These are phyloP conservation scores for Aphidoletes aphidimyza DNA, from an alignment of 2,888 invertebrate species.

Conservation along the genomic window DNA sequence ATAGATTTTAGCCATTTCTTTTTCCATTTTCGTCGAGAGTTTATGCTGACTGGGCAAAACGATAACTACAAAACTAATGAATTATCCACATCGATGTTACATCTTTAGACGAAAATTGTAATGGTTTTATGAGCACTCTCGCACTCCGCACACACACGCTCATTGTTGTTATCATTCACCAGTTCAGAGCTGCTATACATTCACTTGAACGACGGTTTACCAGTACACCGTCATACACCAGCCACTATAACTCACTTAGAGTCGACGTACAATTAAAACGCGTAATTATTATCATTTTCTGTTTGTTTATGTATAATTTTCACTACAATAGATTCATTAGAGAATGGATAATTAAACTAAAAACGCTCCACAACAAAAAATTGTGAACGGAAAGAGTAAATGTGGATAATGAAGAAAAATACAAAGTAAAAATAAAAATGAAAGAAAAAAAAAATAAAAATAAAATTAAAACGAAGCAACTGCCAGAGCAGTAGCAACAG, in stretches of 20 bases:
- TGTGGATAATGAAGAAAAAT: not conserved
- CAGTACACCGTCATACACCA: not conserved
- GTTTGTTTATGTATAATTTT: slow-evolving; percentile 31
- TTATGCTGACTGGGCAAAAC: not conserved
- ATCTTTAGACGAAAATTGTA: not conserved
- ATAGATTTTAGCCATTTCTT: no score
- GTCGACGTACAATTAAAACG: not conserved
- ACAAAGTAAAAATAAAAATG: not conserved
- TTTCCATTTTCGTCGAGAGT: not conserved
- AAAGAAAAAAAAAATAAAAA: not conserved
- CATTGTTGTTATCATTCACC: slow-evolving; percentile 27
- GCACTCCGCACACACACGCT: no score
- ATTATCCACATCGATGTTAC: not conserved
- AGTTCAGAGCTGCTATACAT: slow-evolving; percentile 20
- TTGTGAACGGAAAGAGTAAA: not conserved
- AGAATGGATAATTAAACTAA: slow-evolving; percentile 11
- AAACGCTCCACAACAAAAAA: not conserved
- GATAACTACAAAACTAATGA: not conserved
- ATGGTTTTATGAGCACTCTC: not conserved
- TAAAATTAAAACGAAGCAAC: not conserved
- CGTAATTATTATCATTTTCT: slow-evolving; percentile 46
- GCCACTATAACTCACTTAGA: not conserved
- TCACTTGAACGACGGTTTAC: not conserved
- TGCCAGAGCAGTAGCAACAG: no score
- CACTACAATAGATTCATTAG: slow-evolving; percentile 49